Evolutionary conservation across 53 echinoderm and acorn worm genomes (phyloP).

Genomic region (Hippasteria phrygiana): DNA sequence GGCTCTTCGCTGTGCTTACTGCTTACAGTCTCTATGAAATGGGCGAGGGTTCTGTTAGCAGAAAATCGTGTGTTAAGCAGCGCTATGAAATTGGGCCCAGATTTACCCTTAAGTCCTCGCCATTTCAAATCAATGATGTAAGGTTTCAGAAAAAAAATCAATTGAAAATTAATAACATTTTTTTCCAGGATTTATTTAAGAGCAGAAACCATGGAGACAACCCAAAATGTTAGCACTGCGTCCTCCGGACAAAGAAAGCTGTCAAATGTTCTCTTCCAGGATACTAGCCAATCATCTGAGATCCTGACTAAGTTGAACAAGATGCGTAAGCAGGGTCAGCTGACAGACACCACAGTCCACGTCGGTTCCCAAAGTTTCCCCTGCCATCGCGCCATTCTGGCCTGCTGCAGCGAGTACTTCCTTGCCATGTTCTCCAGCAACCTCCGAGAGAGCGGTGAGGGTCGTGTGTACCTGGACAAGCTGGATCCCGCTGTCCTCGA

Average conservation of each 20-base stretch:
- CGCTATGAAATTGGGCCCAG: no score
- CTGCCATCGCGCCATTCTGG: slow-evolving; percentile 83
- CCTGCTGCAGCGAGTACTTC: slow-evolving; percentile 90
- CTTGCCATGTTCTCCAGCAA: slow-evolving; percentile 85
- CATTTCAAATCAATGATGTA: no score
- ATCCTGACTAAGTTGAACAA: slow-evolving; percentile 67
- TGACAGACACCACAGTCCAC: slow-evolving; percentile 81
- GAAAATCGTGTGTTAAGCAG: no score
- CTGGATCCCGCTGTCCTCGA: slow-evolving; percentile 64
- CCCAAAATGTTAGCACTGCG: neutral
- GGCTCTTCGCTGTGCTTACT: no score
- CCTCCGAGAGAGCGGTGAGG: slow-evolving; percentile 80
- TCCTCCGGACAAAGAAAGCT: neutral
- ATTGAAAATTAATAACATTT: no score
- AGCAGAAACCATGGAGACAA: slow-evolving; percentile 39
- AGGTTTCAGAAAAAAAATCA: no score
- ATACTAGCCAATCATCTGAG: slow-evolving; percentile 10
- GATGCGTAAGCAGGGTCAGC: slow-evolving; percentile 76
- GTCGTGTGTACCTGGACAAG: slow-evolving; percentile 69
- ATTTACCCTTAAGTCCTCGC: no score
- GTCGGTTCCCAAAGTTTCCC: slow-evolving; percentile 59
- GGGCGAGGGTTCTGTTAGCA: no score
- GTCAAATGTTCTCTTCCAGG: slow-evolving; percentile 35
- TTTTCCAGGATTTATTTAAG: no score
- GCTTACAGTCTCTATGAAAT: no score